phyloP scores from a whole-genome alignment of 2,797 vertebrate species.

The Nothura maculosa region DNA sequence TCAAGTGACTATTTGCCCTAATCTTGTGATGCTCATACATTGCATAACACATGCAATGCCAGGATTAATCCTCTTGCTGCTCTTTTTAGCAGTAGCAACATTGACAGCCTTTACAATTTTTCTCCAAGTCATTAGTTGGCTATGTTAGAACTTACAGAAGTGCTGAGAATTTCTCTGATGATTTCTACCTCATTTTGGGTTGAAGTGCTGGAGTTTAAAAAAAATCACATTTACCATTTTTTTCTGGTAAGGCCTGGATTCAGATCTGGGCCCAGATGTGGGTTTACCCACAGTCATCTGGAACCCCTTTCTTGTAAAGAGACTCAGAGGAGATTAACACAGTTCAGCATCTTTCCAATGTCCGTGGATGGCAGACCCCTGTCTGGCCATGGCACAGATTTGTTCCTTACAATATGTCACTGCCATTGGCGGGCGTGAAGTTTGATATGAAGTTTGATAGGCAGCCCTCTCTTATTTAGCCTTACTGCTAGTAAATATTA shows the following conservation, averaged over 20 bases:
- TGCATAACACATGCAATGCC: background rate
- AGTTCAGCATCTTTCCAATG: background rate
- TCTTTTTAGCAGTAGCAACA: background rate
- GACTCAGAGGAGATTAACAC: background rate
- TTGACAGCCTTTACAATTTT: background rate
- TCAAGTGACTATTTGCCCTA: background rate
- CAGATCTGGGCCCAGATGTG: background rate
- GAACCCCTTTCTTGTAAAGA: background rate
- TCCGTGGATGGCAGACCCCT: background rate
- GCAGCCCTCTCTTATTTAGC: background rate
- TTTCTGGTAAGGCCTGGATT: background rate
- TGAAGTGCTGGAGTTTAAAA: background rate
- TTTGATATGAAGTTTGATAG: no score
- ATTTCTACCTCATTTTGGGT: background rate
- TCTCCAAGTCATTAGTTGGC: background rate
- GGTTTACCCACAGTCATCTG: conserved; percentile 3
- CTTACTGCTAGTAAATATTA: background rate
- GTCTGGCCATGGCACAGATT: background rate
- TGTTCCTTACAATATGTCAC: background rate
- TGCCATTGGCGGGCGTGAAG: background rate
- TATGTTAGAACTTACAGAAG: background rate
- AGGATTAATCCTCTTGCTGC: background rate
- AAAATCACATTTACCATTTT: background rate
- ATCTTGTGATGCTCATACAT: background rate
- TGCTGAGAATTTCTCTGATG: background rate